These are phyloP conservation scores for Cebus imitator DNA, from an alignment of 2,113 vertebrate species.

Conservation along the genomic window DNA sequence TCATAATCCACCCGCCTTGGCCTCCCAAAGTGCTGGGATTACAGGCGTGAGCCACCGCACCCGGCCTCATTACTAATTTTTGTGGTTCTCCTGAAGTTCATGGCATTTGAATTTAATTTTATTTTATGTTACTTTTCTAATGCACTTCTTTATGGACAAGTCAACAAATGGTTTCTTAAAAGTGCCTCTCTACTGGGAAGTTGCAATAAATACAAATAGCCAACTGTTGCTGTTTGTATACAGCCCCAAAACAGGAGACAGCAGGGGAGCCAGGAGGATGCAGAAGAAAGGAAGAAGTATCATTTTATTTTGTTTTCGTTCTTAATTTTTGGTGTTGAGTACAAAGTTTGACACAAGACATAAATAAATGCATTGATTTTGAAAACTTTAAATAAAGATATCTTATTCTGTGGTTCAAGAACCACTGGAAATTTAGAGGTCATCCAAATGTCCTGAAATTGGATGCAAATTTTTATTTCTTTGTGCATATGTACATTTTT, in stretches of 20 bases:
- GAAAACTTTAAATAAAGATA: neutral
- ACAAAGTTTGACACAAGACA: neutral
- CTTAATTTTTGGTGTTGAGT: neutral
- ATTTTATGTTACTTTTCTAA: neutral
- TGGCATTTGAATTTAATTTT: neutral
- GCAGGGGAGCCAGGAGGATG: neutral
- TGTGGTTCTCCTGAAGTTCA: neutral
- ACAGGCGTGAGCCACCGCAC: no score
- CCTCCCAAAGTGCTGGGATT: no score
- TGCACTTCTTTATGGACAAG: neutral
- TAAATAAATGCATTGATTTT: neutral
- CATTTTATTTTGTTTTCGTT: neutral
- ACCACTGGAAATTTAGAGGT: neutral
- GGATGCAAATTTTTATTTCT: neutral
- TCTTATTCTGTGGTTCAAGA: neutral
- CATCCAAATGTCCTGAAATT: neutral
- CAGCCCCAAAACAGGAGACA: neutral
- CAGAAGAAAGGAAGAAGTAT: neutral
- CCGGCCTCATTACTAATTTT: neutral
- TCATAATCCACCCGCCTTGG: no score
- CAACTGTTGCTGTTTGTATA: neutral
- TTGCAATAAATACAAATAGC: neutral
- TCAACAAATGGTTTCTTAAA: neutral
- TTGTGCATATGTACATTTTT: neutral
- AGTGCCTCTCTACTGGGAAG: neutral